These are phyloP conservation scores for Phoxinus phoxinus DNA, from an alignment of 2,113 vertebrate genomes.

Conservation along the genomic window DNA sequence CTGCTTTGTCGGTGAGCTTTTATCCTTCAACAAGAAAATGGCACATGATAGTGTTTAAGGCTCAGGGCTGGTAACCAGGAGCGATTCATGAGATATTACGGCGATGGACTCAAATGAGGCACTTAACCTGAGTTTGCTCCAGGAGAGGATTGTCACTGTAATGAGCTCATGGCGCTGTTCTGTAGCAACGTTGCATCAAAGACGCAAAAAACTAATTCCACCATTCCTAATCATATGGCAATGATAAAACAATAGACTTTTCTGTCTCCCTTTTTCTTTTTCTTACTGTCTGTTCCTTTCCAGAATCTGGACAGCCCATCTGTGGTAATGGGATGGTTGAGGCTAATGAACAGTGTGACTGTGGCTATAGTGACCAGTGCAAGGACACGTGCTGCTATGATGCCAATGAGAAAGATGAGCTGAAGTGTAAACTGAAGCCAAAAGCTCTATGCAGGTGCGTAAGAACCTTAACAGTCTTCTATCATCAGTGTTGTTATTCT, in stretches of 20 bases:
- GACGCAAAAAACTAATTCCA: background rate
- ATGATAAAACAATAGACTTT: background rate
- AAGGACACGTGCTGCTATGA: conserved; percentile 87
- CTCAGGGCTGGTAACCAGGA: background rate
- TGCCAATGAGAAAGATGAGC: conserved; percentile 83
- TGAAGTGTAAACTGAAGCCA: conserved; percentile 85
- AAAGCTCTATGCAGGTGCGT: conserved; percentile 86
- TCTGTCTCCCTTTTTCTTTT: background rate
- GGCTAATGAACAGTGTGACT: conserved; percentile 91
- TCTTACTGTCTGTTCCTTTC: background rate
- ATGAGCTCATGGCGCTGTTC: background rate
- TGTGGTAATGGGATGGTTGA: conserved; percentile 97
- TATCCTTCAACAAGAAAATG: background rate
- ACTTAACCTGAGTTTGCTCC: background rate
- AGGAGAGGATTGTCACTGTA: background rate
- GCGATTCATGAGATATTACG: background rate
- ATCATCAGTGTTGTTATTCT: background rate
- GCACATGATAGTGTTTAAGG: background rate
- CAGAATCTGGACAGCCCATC: conserved; percentile 96
- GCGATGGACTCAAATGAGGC: background rate
- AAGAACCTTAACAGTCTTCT: background rate
- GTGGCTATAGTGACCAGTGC: conserved; percentile 95
- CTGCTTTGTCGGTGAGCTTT: conserved; percentile 93
- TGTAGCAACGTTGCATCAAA: background rate
- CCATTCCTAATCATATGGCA: background rate